phyloP scores from a whole-genome alignment of 2,888 invertebrate species.

The Brachypalpus laphriformis region DNA sequence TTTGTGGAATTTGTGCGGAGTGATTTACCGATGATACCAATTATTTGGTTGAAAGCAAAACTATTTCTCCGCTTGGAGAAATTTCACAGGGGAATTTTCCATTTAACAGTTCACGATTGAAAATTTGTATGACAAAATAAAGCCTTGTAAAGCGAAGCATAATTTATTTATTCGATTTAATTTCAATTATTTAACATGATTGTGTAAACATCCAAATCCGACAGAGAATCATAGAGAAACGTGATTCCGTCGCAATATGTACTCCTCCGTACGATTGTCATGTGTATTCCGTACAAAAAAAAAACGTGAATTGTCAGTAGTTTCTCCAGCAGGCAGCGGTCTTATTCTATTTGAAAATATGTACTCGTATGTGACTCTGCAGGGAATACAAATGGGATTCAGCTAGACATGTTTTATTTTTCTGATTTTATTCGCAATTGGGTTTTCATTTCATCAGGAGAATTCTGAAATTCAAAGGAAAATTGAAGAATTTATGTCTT shows the following conservation, averaged over 20 bases:
- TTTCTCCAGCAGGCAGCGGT: constrained; percentile 1
- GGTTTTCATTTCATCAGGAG: constrained; percentile 10
- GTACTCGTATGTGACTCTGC: constrained; percentile 15
- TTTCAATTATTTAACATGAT: constrained; percentile 8
- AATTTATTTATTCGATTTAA: constrained; percentile 1
- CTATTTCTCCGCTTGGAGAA: no score
- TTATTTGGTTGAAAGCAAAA: no score
- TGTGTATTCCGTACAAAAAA: constrained; percentile 2
- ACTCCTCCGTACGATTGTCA: neutral
- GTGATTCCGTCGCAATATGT: constrained; percentile 10
- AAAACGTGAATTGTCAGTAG: constrained; percentile 25
- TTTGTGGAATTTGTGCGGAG: no score
- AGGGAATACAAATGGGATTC: constrained; percentile 12
- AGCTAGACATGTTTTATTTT: constrained; percentile 4
- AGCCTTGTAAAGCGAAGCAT: neutral
- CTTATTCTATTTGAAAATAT: neutral
- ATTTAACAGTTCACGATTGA: no score
- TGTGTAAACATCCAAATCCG: constrained; percentile 1
- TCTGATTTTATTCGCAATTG: neutral
- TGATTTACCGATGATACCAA: no score
- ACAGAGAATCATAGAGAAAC: neutral
- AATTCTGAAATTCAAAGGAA: constrained; percentile 10
- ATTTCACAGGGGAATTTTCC: no score
- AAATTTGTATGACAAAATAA: no score
- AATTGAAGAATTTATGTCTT: constrained; percentile 2